Conservation (phyloP, 2,797 vertebrate species). For the Saguinus oedipus region DNA sequence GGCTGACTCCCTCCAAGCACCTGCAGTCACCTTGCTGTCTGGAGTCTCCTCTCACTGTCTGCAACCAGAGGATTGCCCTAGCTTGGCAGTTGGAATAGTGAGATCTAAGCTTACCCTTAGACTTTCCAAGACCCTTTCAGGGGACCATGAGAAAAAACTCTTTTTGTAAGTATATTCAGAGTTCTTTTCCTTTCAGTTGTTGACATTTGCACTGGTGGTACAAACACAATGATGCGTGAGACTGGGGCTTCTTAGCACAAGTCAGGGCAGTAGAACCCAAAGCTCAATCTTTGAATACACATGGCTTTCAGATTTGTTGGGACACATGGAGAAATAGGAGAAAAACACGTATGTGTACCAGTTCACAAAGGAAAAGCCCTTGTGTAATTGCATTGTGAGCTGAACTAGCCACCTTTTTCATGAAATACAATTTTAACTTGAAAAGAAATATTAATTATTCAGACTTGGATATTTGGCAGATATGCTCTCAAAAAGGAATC, state of each 20-base stretch:
- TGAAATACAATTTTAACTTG: not conserved
- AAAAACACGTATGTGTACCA: not conserved
- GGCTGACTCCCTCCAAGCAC: not conserved
- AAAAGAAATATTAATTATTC: not conserved
- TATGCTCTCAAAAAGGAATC: constrained; percentile 8
- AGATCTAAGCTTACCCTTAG: not conserved
- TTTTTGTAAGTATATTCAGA: not conserved
- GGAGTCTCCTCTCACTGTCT: not conserved
- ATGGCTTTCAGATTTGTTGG: not conserved
- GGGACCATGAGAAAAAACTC: not conserved
- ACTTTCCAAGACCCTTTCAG: not conserved
- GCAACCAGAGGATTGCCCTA: no score
- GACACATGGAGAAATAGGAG: not conserved
- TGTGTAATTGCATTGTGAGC: not conserved
- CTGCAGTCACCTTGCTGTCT: not conserved
- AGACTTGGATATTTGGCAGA: not conserved
- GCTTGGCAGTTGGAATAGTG: not conserved
- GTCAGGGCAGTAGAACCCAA: not conserved
- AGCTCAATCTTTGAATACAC: not conserved
- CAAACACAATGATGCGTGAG: not conserved
- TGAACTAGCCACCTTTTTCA: not conserved
- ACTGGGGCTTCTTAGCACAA: not conserved
- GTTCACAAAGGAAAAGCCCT: not conserved
- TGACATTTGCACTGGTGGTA: not conserved
- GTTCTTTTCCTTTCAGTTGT: not conserved